These are phyloP conservation scores for Clarias batrachus DNA, from an alignment of 2,113 vertebrate genomes.

Conservation along the genomic window DNA sequence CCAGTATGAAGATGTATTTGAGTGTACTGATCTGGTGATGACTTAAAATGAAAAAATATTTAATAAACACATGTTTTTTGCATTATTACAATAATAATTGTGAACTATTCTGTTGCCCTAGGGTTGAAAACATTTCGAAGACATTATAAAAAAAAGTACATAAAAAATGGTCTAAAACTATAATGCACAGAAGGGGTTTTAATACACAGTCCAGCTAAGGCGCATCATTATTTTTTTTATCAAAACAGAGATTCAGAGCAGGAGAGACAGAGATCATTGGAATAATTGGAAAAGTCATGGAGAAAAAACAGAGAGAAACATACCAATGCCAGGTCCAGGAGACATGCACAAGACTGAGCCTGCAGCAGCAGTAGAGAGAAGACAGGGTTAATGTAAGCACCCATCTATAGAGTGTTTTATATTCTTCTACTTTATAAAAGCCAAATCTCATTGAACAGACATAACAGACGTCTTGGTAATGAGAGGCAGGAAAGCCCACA, in stretches of 20 bases:
- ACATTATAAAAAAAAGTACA: not conserved
- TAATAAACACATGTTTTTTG: too few relatives aligned
- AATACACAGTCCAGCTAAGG: conserved; percentile 43
- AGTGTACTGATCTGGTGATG: not conserved
- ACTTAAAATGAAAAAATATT: not conserved
- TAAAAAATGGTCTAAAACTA: not conserved
- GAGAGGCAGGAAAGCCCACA: not conserved
- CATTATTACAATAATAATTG: not conserved
- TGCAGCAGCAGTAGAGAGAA: conserved; percentile 79
- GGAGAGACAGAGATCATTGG: conserved; percentile 9
- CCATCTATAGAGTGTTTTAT: conserved; percentile 11
- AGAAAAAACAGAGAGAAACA: conserved; percentile 87
- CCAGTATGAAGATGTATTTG: not conserved
- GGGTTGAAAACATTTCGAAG: not conserved
- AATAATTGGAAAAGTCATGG: conserved; percentile 14
- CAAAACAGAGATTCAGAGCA: conserved; percentile 37
- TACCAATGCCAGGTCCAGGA: conserved; percentile 99
- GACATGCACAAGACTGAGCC: conserved; percentile 99
- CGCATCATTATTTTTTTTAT: conserved; percentile 4
- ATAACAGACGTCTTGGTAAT: conserved; percentile 5
- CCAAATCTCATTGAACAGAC: not conserved
- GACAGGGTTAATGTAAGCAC: conserved; percentile 62
- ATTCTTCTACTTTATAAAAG: conserved; percentile 33
- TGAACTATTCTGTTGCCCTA: not conserved
- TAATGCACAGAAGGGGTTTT: not conserved